phyloP scores from a whole-genome alignment of 2,113 vertebrate species.

The Myotis yumanensis region DNA sequence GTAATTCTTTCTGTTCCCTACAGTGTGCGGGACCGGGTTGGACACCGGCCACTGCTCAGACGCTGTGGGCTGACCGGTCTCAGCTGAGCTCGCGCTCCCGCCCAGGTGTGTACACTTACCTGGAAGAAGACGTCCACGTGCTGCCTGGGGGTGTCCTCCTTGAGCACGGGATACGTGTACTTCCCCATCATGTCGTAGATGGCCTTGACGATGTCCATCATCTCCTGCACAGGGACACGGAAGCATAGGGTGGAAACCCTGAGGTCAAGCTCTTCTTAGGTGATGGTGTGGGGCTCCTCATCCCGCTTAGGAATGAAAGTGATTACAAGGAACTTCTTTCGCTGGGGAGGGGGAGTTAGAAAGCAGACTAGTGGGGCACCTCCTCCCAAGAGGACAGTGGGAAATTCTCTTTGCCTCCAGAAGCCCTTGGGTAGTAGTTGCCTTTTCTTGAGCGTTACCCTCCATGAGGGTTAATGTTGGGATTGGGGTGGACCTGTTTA shows the following conservation, averaged over 20 bases:
- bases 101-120: conserved; percentile 76
- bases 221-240: conserved; percentile 86
- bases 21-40: neutral
- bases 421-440: neutral
- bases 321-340: neutral
- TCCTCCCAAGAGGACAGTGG: neutral
- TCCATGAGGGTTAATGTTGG: neutral
- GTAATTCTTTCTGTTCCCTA: neutral
- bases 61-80: neutral
- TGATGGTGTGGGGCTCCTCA: neutral
- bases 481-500: neutral
- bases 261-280: conserved; percentile 13
- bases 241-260: conserved; percentile 53
- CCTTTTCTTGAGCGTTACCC: neutral
- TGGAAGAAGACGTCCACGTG: conserved; percentile 98
- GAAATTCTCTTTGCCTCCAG: neutral
- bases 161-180: conserved; percentile 95
- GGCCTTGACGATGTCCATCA: conserved; percentile 97
- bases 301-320: neutral
- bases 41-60: neutral
- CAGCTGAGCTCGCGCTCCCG: neutral
- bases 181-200: conserved; percentile 99
- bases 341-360: neutral
- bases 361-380: neutral
- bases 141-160: conserved; percentile 93